A percentile compares a stretch with the other conserved stretches of the same genome.
These are phyloP conservation scores for Apoda limacodes DNA, from an alignment of 2,888 invertebrate genomes.

Conservation along the genomic window DNA sequence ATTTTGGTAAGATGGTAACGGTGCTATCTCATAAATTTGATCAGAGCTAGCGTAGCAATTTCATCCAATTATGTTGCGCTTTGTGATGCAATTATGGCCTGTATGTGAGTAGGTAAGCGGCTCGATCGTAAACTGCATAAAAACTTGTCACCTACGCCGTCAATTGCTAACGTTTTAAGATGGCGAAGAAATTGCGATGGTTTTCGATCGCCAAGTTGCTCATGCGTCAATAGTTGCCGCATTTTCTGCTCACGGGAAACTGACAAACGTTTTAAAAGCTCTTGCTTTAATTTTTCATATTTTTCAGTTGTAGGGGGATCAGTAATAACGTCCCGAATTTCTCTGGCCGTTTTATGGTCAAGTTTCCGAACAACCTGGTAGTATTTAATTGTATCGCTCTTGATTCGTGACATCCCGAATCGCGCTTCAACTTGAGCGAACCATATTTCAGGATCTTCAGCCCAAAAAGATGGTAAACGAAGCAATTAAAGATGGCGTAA, in stretches of 20 bases:
- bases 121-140: constrained; percentile 15
- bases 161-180: constrained; percentile 16
- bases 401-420: too few species aligned
- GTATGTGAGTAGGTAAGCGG: constrained; percentile 12
- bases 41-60: too few species aligned
- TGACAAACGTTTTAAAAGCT: constrained; percentile 10
- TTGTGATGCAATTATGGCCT: constrained; percentile 15
- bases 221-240: constrained; percentile 16
- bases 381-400: constrained; percentile 9
- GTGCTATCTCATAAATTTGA: too few species aligned
- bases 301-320: constrained; percentile 5
- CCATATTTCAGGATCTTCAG: constrained; percentile 3
- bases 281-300: constrained; percentile 9
- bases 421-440: constrained; percentile 7
- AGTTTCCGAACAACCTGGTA: constrained; percentile 5
- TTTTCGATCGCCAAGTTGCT: constrained; percentile 20
- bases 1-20: too few species aligned
- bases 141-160: constrained; percentile 15
- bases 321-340: constrained; percentile 5
- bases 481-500: too few species aligned
- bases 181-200: constrained; percentile 19
- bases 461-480: too few species aligned
- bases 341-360: constrained; percentile 2
- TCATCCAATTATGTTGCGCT: too few species aligned
- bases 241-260: constrained; percentile 18